A percentile compares a stretch with the other conserved stretches of the same genome.
Conservation (phyloP, 2,113 vertebrate genomes). For the Laticauda colubrina region DNA sequence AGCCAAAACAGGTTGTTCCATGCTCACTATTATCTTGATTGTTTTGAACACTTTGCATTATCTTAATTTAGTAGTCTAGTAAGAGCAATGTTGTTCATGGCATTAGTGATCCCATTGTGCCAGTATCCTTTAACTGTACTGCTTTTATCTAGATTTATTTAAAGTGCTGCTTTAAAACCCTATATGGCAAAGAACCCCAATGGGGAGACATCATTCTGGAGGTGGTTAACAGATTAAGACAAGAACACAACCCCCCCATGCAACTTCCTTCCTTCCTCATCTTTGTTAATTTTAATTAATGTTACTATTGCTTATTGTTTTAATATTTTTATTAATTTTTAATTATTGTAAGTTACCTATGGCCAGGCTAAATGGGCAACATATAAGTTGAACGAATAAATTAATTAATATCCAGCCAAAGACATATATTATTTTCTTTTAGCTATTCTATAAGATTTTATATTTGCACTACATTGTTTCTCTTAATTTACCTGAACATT, state of each 20-base stretch:
- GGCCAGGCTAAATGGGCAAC: neutral
- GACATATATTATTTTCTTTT: neutral
- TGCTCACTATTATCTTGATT: neutral
- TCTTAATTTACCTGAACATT: neutral
- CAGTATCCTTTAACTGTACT: neutral
- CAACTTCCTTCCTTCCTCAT: neutral
- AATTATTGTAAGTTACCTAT: neutral
- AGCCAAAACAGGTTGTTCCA: neutral
- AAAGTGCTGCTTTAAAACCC: neutral
- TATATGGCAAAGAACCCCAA: neutral
- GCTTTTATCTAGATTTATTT: neutral
- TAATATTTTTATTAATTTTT: neutral
- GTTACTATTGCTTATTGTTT: neutral
- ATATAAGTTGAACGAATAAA: neutral
- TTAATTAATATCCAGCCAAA: neutral
- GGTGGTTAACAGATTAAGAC: neutral
- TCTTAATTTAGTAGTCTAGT: neutral
- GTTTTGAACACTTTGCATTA: neutral
- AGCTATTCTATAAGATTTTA: neutral
- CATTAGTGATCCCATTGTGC: neutral
- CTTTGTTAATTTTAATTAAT: neutral
- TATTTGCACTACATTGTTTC: neutral
- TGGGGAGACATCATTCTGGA: neutral
- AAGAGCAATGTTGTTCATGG: neutral
- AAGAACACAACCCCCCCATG: neutral